Percentiles rank a stretch among this genome's conserved stretches.
phyloP scores from a whole-genome alignment of 1,140 invertebrate species.

The Uloborus diversus region DNA sequence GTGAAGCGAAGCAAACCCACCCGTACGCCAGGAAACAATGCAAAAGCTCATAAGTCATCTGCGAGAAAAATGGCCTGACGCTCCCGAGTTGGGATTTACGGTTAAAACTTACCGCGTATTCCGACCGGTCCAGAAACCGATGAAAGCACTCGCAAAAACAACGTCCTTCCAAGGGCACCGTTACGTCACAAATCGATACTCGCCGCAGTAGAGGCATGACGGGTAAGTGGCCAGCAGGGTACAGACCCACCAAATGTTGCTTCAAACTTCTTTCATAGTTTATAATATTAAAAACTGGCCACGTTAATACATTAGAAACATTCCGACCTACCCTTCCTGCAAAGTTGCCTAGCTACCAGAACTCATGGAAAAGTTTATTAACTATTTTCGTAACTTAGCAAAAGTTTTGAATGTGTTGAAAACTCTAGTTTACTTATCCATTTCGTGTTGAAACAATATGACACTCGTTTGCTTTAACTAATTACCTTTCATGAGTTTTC shows the following conservation, averaged over 20 bases:
- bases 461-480: too few relatives aligned
- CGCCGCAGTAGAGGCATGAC: slow-evolving; percentile 15
- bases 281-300: too few relatives aligned
- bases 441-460: too few relatives aligned
- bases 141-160: neutral
- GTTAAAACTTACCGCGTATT: neutral
- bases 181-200: slow-evolving; percentile 38
- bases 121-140: neutral
- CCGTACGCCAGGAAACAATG: neutral
- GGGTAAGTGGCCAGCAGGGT: slow-evolving; percentile 5
- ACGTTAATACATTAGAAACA: too few relatives aligned
- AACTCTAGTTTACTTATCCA: too few relatives aligned
- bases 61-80: neutral
- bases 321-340: too few relatives aligned
- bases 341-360: too few relatives aligned
- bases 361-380: too few relatives aligned
- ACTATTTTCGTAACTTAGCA: too few relatives aligned
- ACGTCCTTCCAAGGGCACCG: slow-evolving; percentile 41
- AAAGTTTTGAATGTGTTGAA: too few relatives aligned
- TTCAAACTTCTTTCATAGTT: neutral
- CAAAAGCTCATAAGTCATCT: neutral
- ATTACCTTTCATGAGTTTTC: too few relatives aligned
- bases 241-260: neutral
- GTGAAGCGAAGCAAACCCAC: neutral
- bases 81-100: neutral